A percentile compares a stretch with the other conserved stretches of the same genome.
phyloP scores from a whole-genome alignment of 2,113 vertebrate species.

The Pampusana beccarii region DNA sequence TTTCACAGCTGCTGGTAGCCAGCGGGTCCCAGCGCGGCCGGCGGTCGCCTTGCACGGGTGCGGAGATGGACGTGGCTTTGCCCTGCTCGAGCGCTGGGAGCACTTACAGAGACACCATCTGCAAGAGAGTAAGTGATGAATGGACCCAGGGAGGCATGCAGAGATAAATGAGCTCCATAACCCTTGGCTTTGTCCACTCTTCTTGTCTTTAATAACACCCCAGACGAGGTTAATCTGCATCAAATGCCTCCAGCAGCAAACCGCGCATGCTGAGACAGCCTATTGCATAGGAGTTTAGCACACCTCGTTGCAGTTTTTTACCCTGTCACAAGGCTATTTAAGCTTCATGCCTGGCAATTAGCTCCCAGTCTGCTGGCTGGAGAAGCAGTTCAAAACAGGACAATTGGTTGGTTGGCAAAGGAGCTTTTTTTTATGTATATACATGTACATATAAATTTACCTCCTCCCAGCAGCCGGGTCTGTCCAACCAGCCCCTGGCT shows the following conservation, averaged over 20 bases:
- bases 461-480: neutral
- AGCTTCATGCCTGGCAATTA: neutral
- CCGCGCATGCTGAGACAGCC: neutral
- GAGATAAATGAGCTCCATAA: constrained; percentile 24
- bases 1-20: neutral
- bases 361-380: constrained; percentile 10
- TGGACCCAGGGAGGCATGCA: neutral
- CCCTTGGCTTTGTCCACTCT: neutral
- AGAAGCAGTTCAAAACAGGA: neutral
- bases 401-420: neutral
- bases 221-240: neutral
- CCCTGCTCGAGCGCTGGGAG: neutral
- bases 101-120: neutral
- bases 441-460: neutral
- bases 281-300: neutral
- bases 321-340: constrained; percentile 6
- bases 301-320: neutral
- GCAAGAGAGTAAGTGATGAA: constrained; percentile 24
- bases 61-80: neutral
- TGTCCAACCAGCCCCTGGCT: neutral
- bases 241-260: neutral
- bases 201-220: neutral
- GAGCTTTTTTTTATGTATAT: neutral
- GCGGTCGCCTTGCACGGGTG: neutral
- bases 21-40: rapidly evolving